Base-by-base conservation (phyloP, 2,797 vertebrate species). In the Diceros bicornis region DNA sequence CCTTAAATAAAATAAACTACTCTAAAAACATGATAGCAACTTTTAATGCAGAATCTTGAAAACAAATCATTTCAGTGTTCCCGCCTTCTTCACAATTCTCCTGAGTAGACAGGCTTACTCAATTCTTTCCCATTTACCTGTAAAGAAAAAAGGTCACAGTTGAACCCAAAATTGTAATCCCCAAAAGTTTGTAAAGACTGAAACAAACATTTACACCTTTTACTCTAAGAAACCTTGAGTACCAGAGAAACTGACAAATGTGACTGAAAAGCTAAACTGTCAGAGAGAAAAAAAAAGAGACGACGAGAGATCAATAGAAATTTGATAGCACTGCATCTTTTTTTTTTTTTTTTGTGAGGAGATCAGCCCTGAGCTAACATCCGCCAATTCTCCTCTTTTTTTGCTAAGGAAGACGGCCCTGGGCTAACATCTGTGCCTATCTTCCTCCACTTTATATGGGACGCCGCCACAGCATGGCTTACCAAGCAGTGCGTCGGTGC, bases 191-290 rank as follows among this genome's bases (percentile, higher is more conserved):
- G 41, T 79, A n/a, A 93, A 78, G 34, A 84, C 23, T 82, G 44
- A 97, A 92, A 91, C 12, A 97, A 92, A 91, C 12, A 97, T 61
- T 89, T 93, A 47, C 6, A 61, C 3, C 3, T 97, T 82, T 87
- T 21, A 68, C 82, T 96, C 71, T 69, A 52, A n/a, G 55, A 88
- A 89, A 59, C 47, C 47, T 25, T 82, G 47, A 97, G 50, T 57
- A 87, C 20, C 64, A 96, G 7, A 41, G 96, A 50, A 95, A 71
- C 27, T 55, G 8, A 23, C 44, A 87, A 88, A 97, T 69, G 50
- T 1, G 0, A 96, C 0, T 16, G 69, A 91, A 97, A 98, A 96
- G 68, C 8, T 17, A 61, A 95, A 81, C n/a, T 81, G 91, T 61
- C 68, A 74, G 50, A 89, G 18, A n/a, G 32, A 27, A 95, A 27